Evolutionary conservation across 2,888 invertebrate genomes (phyloP).

Genomic region (Drosophila ustulata): DNA sequence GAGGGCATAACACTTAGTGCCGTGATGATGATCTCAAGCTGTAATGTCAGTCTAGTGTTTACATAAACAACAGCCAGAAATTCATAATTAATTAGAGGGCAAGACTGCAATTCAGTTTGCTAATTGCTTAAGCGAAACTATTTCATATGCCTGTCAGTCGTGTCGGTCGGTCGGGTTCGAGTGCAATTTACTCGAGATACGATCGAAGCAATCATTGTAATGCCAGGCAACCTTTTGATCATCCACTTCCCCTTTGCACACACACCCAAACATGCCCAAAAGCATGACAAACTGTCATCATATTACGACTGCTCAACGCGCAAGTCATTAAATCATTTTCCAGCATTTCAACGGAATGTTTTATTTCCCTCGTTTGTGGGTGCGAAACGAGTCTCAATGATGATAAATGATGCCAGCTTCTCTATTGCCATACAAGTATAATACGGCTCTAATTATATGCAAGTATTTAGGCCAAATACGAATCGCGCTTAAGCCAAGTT

Average conservation of each 20-base stretch:
- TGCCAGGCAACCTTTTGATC: constrained; percentile 21
- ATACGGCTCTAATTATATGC: constrained; percentile 47
- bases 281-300: constrained; percentile 49
- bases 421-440: constrained; percentile 32
- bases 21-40: constrained; percentile 17
- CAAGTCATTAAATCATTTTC: constrained; percentile 43
- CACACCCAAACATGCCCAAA: constrained; percentile 28
- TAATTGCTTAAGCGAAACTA: constrained; percentile 22
- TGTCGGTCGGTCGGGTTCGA: constrained; percentile 11
- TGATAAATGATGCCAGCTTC: background rate
- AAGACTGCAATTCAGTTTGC: constrained; percentile 6
- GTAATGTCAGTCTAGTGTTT: background rate
- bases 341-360: constrained; percentile 27
- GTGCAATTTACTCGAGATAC: constrained; percentile 46
- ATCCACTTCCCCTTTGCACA: constrained; percentile 2
- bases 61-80: background rate
- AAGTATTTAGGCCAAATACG: constrained; percentile 47
- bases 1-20: background rate
- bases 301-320: constrained; percentile 16
- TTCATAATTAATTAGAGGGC: constrained; percentile 29
- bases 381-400: constrained; percentile 14
- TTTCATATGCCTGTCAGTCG: constrained; percentile 43
- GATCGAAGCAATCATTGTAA: constrained; percentile 50
- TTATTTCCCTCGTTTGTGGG: constrained; percentile 9
- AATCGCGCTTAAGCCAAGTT: constrained; percentile 47